Evolutionary conservation across 1,140 invertebrate species (phyloP), one percentile per base, ranked within the genome.

Genomic region (Agrilus planipennis): DNA sequence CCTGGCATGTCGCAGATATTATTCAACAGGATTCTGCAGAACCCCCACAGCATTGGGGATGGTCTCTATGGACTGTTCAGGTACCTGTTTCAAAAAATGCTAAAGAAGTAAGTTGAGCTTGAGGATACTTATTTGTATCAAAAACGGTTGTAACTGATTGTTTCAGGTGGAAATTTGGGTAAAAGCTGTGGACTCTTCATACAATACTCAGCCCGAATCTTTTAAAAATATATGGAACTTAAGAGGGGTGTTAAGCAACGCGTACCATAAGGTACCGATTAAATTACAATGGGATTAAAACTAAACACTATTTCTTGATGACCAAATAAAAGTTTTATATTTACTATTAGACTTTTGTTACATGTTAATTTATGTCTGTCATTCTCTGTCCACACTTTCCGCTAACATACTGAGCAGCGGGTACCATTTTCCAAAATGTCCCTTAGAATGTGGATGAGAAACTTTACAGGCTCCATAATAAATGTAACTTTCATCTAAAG

Each of bases 221-320:
- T 87, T 93, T 45, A 69, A 79, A 49, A 81, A 93, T 54, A 93
- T 97, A 45, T 99, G 94, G 92, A 99, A 99, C 70, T 70, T 97
- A n/a, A 69, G 95, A 35, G 94, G 95, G n/a, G 78, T 98, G 0
- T 67, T 98, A 2, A 81, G 82, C 54, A 98, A 96, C 69, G 89
- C 93, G 1, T 99, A 96, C 76, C 89, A 96, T 63, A 76, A 75
- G 62, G 74, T 97, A 14, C 79, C 70, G 56, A 67, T 93, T 17
- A 72, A 72, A 45, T 42, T 76, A 22, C 46, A 40, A 31, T 40
- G 38, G 28, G n/a, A n/a, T n/a, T n/a, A n/a, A n/a, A n/a, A n/a
- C n/a, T n/a, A n/a, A n/a, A n/a, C n/a, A n/a, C n/a, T n/a, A n/a
- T n/a, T n/a, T n/a, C n/a, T n/a, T n/a, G n/a, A n/a, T n/a, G n/a